These are phyloP conservation scores for Charaxes varanes DNA, from an alignment of 1,140 invertebrate species.

Conservation along the genomic window DNA sequence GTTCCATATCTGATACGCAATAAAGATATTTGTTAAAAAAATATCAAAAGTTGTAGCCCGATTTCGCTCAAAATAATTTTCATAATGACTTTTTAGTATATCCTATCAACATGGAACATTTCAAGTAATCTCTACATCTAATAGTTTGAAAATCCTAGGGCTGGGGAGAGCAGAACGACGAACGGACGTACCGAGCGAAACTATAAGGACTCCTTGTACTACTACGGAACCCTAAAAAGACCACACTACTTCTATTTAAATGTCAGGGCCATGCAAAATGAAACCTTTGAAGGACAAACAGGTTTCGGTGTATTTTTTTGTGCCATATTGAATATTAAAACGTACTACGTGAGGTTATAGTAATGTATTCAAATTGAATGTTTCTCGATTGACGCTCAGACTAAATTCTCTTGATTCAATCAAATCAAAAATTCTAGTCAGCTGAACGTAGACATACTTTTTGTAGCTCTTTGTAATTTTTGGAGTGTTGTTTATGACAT, in stretches of 20 bases:
- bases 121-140: too few relatives aligned
- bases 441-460: not conserved
- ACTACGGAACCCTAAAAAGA: too few relatives aligned
- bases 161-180: too few relatives aligned
- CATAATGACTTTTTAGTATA: too few relatives aligned
- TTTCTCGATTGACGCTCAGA: slow-evolving; percentile 8
- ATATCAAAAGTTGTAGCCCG: too few relatives aligned
- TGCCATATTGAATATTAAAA: slow-evolving; percentile 11
- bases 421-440: slow-evolving; percentile 7
- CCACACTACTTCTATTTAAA: slow-evolving; percentile 22
- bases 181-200: too few relatives aligned
- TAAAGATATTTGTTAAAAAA: too few relatives aligned
- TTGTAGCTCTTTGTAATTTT: not conserved
- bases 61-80: too few relatives aligned
- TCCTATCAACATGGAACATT: too few relatives aligned
- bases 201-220: too few relatives aligned
- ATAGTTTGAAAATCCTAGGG: too few relatives aligned
- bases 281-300: slow-evolving; percentile 24
- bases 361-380: slow-evolving; percentile 20
- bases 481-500: not conserved
- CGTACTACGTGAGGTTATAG: slow-evolving; percentile 9
- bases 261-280: slow-evolving; percentile 34
- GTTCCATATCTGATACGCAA: too few relatives aligned
- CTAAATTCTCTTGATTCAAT: slow-evolving; percentile 12
- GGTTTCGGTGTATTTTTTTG: slow-evolving; percentile 22